Base-by-base conservation (phyloP, 1,140 invertebrate species). In the Trypoxylus dichotomus region DNA sequence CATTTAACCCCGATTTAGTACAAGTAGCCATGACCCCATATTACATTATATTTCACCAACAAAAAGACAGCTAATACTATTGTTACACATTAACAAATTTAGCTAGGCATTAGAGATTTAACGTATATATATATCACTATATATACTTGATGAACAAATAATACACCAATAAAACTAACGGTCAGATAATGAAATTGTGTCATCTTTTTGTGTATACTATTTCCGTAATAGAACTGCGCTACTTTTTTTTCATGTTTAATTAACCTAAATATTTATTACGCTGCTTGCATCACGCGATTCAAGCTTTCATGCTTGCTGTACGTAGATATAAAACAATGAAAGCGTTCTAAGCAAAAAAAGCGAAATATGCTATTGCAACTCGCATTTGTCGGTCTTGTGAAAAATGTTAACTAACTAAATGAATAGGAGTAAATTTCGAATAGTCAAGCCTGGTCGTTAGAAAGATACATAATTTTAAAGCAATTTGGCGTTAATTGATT, bases 221-320 rank as follows among this genome's bases (percentile, higher is more conserved):
- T 54, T 54, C 47, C 47, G 19, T 19, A 54, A 54, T 54, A 54
- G 19, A 54, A 54, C 47, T 54, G 47, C 5, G 15, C 47, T 54
- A 54, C 15, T 54, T 54, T 54, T 47, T 54, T 54, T 15, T 54
- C 13, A 54, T 54, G 47, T 54, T 54, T 54, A 54, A 54, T 54
- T 54, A 54, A 54, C 47, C 47, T 54, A 54, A 54, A 54, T 54
- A 54, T 54, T n/a, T 54, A 19, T 54, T 54, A n/a, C 47, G n/a
- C 19, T 54, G 7, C 19, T 54, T 54, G 47, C 15, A 54, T 54
- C 47, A 54, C 47, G 47, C 47, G 19, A 54, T n/a, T 54, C 19
- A 54, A 54, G 15, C 47, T n/a, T 19, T 54, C 15, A 19, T 54
- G 19, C 47, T 54, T 19, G 43, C 3, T 19, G 19, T n/a, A n/a